Conservation (phyloP, 2,888 invertebrate genomes). For the Stenolophus ochropezus region DNA sequence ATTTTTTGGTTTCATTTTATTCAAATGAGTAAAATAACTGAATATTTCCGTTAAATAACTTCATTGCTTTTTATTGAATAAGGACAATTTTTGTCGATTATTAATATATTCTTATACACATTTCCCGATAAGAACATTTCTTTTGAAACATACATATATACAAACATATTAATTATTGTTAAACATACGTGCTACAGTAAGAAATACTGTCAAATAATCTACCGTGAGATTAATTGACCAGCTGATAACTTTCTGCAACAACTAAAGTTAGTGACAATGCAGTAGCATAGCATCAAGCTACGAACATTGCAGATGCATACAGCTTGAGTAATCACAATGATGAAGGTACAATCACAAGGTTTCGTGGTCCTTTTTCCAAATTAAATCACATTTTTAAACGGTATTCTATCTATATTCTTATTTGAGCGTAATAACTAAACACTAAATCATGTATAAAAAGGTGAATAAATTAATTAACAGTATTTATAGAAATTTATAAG, state of each 20-base stretch:
- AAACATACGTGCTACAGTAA: background rate
- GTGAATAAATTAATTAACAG: too few relatives aligned
- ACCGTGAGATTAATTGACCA: background rate
- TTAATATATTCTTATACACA: slow-evolving; percentile 7
- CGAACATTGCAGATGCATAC: slow-evolving; percentile 17
- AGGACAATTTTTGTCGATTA: slow-evolving; percentile 23
- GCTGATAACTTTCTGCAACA: slow-evolving; percentile 6
- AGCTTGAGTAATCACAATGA: slow-evolving; percentile 3
- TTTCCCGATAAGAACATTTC: slow-evolving; percentile 11
- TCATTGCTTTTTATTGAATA: slow-evolving; percentile 45
- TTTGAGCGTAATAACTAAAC: too few relatives aligned
- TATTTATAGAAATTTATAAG: too few relatives aligned
- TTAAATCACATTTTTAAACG: background rate
- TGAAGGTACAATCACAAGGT: slow-evolving; percentile 5
- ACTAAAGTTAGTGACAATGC: background rate
- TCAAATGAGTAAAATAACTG: too few relatives aligned
- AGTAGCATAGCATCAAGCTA: slow-evolving; percentile 12
- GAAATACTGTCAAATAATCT: background rate
- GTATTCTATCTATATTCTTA: too few relatives aligned
- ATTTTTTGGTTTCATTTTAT: too few relatives aligned
- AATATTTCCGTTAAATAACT: background rate
- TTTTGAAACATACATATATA: slow-evolving; percentile 37
- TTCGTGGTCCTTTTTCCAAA: slow-evolving; percentile 14
- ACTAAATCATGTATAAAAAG: too few relatives aligned
- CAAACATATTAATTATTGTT: slow-evolving; percentile 17